These are phyloP conservation scores for Ceryle rudis DNA, from an alignment of 2,797 vertebrate species.

Conservation along the genomic window DNA sequence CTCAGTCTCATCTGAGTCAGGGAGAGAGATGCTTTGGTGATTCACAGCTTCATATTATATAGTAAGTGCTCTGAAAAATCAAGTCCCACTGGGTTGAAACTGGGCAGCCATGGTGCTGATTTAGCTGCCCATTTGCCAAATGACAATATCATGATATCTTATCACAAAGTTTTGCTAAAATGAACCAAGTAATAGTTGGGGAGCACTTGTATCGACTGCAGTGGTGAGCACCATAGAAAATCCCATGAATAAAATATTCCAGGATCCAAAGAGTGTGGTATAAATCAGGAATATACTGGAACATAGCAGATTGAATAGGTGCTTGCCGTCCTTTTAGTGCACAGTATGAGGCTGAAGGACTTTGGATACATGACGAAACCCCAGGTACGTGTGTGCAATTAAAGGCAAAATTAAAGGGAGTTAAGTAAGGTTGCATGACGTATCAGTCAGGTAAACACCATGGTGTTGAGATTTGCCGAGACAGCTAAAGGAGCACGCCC, in stretches of 20 bases:
- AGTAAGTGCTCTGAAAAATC: conserved; percentile 5
- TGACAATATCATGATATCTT: neutral
- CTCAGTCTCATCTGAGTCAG: neutral
- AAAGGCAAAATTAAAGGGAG: conserved; percentile 29
- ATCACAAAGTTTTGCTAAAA: neutral
- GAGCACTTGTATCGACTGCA: neutral
- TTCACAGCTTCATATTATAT: neutral
- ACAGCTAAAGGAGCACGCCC: conserved; percentile 19
- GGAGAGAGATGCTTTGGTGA: neutral
- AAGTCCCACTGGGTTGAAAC: neutral
- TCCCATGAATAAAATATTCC: neutral
- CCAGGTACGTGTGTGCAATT: neutral
- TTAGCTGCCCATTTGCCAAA: neutral
- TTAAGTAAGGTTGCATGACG: conserved; percentile 3
- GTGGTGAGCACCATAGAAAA: neutral
- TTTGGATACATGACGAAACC: neutral
- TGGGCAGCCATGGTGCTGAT: conserved; percentile 10
- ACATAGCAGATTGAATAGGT: neutral
- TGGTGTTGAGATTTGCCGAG: neutral
- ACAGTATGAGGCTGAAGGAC: neutral
- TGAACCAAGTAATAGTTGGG: neutral
- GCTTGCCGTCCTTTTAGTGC: neutral
- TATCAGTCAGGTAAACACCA: conserved; percentile 10
- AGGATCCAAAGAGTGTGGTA: neutral
- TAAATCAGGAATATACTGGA: neutral